A percentile compares a stretch with the other conserved stretches of the same genome.
Conservation (phyloP, 2,113 vertebrate species). For the Pterocles burchelli region DNA sequence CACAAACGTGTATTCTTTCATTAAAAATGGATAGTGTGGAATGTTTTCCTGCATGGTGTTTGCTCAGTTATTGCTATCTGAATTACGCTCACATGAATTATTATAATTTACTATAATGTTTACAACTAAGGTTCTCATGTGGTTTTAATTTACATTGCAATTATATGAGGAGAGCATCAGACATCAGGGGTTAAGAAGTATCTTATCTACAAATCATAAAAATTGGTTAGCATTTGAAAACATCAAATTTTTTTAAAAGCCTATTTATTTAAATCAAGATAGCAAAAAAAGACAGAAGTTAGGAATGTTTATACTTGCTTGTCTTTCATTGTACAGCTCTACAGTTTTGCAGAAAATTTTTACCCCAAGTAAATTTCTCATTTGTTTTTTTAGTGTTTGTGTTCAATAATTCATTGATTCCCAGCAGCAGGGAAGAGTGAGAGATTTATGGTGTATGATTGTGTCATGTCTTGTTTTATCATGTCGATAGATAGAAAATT, state of each 20-base stretch:
- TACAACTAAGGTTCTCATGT: conserved; percentile 58
- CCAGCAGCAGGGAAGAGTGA: conserved; percentile 86
- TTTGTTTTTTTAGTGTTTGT: conserved; percentile 84
- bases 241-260: conserved; percentile 29
- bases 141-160: conserved; percentile 60
- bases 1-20: conserved; percentile 26
- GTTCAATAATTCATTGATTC: conserved; percentile 90
- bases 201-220: conserved; percentile 61
- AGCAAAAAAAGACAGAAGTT: background rate
- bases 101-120: conserved; percentile 68
- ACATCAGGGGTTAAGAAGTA: conserved; percentile 43
- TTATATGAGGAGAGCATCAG: conserved; percentile 37
- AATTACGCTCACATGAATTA: conserved; percentile 53
- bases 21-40: conserved; percentile 36
- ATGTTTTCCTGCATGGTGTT: conserved; percentile 47
- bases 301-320: conserved; percentile 5
- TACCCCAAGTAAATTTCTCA: conserved; percentile 83
- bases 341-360: conserved; percentile 80
- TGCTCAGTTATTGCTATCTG: conserved; percentile 48
- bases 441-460: conserved; percentile 90
- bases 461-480: conserved; percentile 92
- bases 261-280: conserved; percentile 58
- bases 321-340: conserved; percentile 32
- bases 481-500: conserved; percentile 90
- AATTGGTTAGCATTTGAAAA: conserved; percentile 44